Percentiles rank a stretch among this genome's conserved stretches.
Evolutionary conservation across 2,888 invertebrate species (phyloP).

Genomic region (Brachyopa scutellaris): DNA sequence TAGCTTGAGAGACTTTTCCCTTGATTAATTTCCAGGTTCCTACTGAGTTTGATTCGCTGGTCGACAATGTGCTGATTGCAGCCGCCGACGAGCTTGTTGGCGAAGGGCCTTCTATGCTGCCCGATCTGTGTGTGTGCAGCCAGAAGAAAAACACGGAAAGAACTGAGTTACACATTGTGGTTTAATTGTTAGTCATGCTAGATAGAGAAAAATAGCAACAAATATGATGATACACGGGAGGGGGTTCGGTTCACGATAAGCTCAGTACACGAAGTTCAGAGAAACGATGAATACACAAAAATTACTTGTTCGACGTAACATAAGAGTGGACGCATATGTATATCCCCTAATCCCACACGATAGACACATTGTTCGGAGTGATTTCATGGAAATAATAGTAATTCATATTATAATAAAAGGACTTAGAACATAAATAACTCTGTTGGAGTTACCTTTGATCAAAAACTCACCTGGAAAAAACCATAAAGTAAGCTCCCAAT

Average conservation of each 20-base stretch:
- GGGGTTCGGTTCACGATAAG: neutral
- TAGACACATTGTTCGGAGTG: too few relatives aligned
- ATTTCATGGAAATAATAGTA: too few relatives aligned
- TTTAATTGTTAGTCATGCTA: neutral
- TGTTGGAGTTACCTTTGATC: too few relatives aligned
- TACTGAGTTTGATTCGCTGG: conserved; percentile 76
- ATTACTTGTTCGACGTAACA: neutral
- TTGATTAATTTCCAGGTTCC: conserved; percentile 81
- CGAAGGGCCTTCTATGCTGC: conserved; percentile 79
- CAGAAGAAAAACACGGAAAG: neutral
- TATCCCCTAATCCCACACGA: too few relatives aligned
- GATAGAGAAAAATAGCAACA: too few relatives aligned
- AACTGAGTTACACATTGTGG: neutral
- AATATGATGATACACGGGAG: neutral
- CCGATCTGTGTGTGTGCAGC: conserved; percentile 75
- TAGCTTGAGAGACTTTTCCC: conserved; percentile 81
- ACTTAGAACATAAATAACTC: too few relatives aligned
- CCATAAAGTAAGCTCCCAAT: too few relatives aligned
- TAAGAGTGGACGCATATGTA: too few relatives aligned
- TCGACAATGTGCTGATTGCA: conserved; percentile 75
- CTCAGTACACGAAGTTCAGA: neutral
- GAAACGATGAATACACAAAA: neutral
- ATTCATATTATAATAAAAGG: too few relatives aligned
- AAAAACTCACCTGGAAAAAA: too few relatives aligned
- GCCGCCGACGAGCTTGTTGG: conserved; percentile 77